Percentiles rank a stretch among this genome's conserved stretches.
These are phyloP conservation scores for Australoheros scitulus DNA, from an alignment of 2,113 vertebrate genomes.

Conservation along the genomic window DNA sequence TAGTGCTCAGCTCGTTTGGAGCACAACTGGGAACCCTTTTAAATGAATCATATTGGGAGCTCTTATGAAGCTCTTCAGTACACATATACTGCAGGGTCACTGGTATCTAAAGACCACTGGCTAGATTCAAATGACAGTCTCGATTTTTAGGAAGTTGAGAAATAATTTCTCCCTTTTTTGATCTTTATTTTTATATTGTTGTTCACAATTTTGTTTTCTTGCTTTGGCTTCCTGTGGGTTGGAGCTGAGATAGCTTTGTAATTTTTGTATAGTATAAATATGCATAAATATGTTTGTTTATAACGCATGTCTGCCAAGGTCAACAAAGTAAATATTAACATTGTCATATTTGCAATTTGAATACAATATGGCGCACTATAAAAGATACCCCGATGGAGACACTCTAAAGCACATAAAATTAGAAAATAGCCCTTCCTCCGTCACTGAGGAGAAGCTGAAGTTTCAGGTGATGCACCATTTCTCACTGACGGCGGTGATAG, in stretches of 20 bases:
- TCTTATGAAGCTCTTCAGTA: neutral
- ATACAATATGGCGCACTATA: neutral
- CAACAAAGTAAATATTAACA: neutral
- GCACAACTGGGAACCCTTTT: neutral
- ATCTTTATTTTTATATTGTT: neutral
- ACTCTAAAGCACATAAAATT: neutral
- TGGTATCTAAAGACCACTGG: neutral
- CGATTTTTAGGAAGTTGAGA: neutral
- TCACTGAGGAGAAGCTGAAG: neutral
- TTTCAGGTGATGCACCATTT: neutral
- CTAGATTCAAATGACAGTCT: too few species aligned
- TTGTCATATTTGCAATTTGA: neutral
- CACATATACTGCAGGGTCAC: neutral
- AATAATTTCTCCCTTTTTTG: neutral
- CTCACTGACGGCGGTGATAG: neutral
- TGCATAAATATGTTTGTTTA: neutral
- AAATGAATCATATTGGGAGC: neutral
- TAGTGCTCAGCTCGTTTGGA: neutral
- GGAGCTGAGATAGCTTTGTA: neutral
- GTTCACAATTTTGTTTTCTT: neutral
- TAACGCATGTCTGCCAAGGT: neutral
- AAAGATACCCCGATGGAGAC: neutral
- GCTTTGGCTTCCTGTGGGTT: neutral
- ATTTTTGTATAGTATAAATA: neutral
- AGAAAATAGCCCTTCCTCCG: neutral